Base-by-base conservation (phyloP, 1,140 invertebrate species). In the Meloidogyne floridensis region DNA sequence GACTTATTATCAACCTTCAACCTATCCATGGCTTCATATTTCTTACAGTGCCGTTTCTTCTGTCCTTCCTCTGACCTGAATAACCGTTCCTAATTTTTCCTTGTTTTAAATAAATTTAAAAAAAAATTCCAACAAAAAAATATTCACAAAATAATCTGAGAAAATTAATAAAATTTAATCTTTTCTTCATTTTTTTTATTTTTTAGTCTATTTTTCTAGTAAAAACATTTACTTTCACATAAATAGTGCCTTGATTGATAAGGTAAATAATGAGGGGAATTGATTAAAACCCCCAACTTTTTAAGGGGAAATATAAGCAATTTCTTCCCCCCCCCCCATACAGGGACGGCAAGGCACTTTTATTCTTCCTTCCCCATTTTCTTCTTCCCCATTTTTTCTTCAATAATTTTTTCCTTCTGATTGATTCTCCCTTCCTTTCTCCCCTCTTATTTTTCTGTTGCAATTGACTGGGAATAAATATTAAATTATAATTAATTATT, bases 61-160 rank as follows among this genome's bases (percentile, higher is more conserved):
- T 2, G 32, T 47, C 5, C 3, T 47, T 47, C 5, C 5, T 47
- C 47, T 47, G 32, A 32, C 7, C 47, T 47, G 3, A 47, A 6
- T 47, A 8, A 32, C 32, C 32, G 1, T 32, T 32, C 32, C 32
- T 32, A 32, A 32, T 32, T 32, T 32, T 32, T 32, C 32, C 32
- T 32, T 32, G 1, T 32, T 32, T 32, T 32, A 32, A 32, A 32
- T 47, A 47, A 47, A 47, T 47, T 6, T 47, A 0, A 47, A 47
- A 47, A 47, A 47, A 47, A 47, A 0, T 47, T 47, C 32, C 32
- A 32, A 32, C 32, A 32, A 32, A 47, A 47, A 47, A 47, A 65
- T 65, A 65, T n/a, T n/a, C 15, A 65, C n/a, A 65, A 65, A 65
- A n/a, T 65, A 65, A 65, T 65, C 59, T 65, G 59, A 11, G 59